A percentile compares a stretch with the other conserved stretches of the same genome.
These are phyloP conservation scores for Cotesia vestalis DNA, from an alignment of 1,140 invertebrate species.

Conservation along the genomic window DNA sequence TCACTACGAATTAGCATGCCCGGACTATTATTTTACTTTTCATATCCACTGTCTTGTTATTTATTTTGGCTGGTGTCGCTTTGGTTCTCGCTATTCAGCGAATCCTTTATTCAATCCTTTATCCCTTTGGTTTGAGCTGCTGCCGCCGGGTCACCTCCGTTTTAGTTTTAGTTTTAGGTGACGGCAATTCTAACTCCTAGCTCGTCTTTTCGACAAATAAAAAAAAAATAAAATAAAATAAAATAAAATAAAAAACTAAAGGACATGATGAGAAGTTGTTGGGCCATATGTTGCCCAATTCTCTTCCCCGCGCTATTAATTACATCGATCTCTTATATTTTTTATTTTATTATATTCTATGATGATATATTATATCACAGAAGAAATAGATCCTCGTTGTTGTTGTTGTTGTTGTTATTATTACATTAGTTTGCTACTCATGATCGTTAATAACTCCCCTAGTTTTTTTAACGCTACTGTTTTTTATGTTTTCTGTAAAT, in stretches of 20 bases:
- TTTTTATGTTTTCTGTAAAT: constrained; percentile 20
- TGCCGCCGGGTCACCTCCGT: constrained; percentile 45
- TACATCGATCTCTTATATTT: constrained; percentile 58
- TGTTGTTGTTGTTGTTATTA: no score
- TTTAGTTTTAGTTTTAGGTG: constrained; percentile 45
- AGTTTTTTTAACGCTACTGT: constrained; percentile 24
- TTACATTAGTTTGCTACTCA: background rate
- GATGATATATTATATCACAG: background rate
- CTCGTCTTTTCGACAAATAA: constrained; percentile 37
- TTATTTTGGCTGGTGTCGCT: constrained; percentile 51
- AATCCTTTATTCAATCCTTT: constrained; percentile 41
- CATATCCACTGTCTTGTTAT: constrained; percentile 14
- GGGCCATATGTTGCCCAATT: constrained; percentile 63
- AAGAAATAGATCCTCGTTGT: background rate
- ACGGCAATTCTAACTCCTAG: constrained; percentile 41
- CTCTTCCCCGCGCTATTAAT: constrained; percentile 59
- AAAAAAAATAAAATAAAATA: constrained; percentile 22
- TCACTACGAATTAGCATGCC: constrained; percentile 58
- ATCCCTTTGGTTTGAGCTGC: constrained; percentile 49
- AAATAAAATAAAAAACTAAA: constrained; percentile 29
- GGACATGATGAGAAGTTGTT: constrained; percentile 34
- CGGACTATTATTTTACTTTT: constrained; percentile 41
- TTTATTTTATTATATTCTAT: no score
- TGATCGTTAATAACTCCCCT: constrained; percentile 27
- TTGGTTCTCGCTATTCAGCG: constrained; percentile 21